phyloP scores from a whole-genome alignment of 2,113 vertebrate genomes.

The Pygoscelis antarcticus region DNA sequence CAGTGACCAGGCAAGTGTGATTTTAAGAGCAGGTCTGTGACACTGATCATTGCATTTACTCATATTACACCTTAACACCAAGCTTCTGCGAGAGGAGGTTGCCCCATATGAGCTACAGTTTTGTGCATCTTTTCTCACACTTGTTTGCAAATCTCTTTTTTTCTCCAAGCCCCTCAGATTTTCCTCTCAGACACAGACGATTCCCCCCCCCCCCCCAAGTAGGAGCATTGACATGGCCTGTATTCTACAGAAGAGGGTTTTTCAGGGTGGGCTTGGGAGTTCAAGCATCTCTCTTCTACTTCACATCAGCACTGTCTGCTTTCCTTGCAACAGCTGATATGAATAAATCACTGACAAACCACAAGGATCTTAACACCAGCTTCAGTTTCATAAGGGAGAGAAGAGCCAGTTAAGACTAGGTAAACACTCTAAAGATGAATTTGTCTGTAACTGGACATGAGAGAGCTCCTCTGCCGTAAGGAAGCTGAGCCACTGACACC shows the following conservation, averaged over 20 bases:
- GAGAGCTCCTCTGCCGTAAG: background rate
- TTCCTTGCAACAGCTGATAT: background rate
- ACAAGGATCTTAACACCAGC: background rate
- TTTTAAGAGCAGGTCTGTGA: background rate
- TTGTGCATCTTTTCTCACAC: background rate
- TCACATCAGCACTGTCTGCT: background rate
- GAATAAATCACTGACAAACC: background rate
- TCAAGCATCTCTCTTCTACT: background rate
- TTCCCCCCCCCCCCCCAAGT: rapidly evolving
- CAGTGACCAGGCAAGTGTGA: background rate
- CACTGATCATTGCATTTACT: background rate
- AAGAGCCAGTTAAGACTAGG: background rate
- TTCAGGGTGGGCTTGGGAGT: background rate
- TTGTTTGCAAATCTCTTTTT: background rate
- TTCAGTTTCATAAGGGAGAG: background rate
- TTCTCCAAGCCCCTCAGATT: background rate
- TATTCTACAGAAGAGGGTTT: background rate
- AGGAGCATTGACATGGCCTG: background rate
- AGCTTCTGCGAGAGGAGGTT: background rate
- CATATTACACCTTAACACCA: background rate
- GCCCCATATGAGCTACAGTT: background rate
- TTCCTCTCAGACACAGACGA: background rate
- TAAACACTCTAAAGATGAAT: background rate
- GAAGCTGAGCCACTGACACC: background rate
- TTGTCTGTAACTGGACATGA: background rate